phyloP scores from a whole-genome alignment of 2,797 vertebrate genomes.

The Karalla daura region DNA sequence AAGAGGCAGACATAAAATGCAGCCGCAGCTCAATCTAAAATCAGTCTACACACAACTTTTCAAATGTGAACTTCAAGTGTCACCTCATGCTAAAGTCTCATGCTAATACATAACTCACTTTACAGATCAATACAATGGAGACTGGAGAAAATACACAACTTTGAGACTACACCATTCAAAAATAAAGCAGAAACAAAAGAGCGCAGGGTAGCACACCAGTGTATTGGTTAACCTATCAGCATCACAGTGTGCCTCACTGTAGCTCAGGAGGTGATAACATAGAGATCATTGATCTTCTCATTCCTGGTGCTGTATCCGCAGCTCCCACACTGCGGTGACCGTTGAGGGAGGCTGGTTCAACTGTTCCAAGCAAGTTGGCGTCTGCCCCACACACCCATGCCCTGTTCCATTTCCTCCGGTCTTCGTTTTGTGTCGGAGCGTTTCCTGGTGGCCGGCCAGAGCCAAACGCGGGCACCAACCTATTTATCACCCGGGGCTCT shows the following conservation, averaged over 20 bases:
- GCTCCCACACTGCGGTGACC: not conserved
- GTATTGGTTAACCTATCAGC: too few relatives aligned
- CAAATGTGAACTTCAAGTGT: not conserved
- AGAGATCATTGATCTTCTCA: too few relatives aligned
- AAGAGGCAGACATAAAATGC: not conserved
- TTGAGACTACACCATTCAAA: too few relatives aligned
- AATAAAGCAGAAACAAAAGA: too few relatives aligned
- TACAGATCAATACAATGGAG: too few relatives aligned
- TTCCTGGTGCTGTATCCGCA: too few relatives aligned
- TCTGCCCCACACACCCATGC: slow-evolving; percentile 15
- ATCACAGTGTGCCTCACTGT: too few relatives aligned
- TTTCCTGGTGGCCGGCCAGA: slow-evolving; percentile 35
- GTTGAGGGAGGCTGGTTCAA: slow-evolving; percentile 11
- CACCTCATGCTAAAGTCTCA: too few relatives aligned
- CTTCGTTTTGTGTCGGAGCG: slow-evolving; percentile 39
- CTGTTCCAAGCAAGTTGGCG: slow-evolving; percentile 12
- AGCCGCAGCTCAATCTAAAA: not conserved
- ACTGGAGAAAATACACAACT: too few relatives aligned
- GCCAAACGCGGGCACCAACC: slow-evolving; percentile 48
- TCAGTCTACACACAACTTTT: not conserved
- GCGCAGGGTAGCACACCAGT: too few relatives aligned
- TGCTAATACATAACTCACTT: too few relatives aligned
- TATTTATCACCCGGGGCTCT: slow-evolving; percentile 61
- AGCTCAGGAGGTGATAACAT: too few relatives aligned
- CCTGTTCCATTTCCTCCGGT: slow-evolving; percentile 36